Conservation (phyloP, 2,113 vertebrate species). For the Pteronura brasiliensis region DNA sequence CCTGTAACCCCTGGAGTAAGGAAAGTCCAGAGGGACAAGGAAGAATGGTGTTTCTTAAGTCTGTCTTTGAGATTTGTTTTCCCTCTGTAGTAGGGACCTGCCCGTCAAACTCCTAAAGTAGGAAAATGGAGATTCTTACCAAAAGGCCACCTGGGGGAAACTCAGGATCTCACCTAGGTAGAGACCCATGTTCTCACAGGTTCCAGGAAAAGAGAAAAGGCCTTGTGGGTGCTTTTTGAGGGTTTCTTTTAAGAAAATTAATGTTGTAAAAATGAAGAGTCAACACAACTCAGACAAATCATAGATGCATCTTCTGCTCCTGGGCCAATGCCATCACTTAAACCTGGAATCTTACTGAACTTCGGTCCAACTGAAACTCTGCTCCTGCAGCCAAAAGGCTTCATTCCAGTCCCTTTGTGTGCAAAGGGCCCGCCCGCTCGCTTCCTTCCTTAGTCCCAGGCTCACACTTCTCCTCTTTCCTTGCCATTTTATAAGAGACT, state of each 20-base stretch:
- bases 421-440: not conserved
- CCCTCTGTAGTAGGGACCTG: conserved; percentile 65
- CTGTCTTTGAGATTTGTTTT: conserved; percentile 80
- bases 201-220: not conserved
- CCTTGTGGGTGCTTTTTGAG: not conserved
- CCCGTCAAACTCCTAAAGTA: conserved; percentile 74
- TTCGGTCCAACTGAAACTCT: not conserved
- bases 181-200: conserved; percentile 13
- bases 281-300: not conserved
- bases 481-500: not conserved
- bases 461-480: not conserved
- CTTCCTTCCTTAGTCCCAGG: not conserved
- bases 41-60: conserved; percentile 63
- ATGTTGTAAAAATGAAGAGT: not conserved
- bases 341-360: not conserved
- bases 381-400: not conserved
- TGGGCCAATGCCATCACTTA: not conserved
- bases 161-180: conserved; percentile 1
- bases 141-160: conserved; percentile 39
- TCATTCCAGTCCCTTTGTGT: not conserved
- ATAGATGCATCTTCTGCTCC: not conserved
- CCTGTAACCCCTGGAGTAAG: conserved; percentile 80
- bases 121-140: conserved; percentile 53
- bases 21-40: conserved; percentile 66
- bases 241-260: not conserved